phyloP scores from a whole-genome alignment of 2,888 invertebrate genomes.

The Drosophila yooni region DNA sequence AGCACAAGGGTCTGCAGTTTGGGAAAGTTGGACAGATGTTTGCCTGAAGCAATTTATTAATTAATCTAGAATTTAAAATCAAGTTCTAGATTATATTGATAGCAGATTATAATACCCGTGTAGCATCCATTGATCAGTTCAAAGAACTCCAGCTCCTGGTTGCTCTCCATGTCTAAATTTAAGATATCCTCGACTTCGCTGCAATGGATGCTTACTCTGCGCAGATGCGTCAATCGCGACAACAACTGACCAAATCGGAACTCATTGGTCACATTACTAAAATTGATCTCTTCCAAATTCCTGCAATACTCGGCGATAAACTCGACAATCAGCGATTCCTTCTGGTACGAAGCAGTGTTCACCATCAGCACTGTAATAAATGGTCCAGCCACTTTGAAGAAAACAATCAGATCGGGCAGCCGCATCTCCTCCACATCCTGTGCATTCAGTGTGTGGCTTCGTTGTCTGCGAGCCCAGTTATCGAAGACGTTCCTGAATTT shows the following conservation, averaged over 20 bases:
- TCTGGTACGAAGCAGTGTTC: constrained; percentile 53
- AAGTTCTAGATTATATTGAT: not conserved
- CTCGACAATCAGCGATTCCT: constrained; percentile 67
- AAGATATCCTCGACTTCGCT: constrained; percentile 69
- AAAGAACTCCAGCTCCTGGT: constrained; percentile 56
- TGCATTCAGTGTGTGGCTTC: constrained; percentile 27
- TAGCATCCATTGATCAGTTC: constrained; percentile 67
- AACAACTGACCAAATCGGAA: constrained; percentile 57
- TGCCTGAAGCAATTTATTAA: constrained; percentile 36
- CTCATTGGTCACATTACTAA: constrained; percentile 61
- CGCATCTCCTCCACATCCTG: constrained; percentile 62
- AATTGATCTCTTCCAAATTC: constrained; percentile 60
- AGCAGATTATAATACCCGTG: constrained; percentile 47
- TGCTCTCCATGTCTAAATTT: constrained; percentile 49
- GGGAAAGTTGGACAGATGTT: constrained; percentile 60
- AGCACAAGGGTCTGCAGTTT: constrained; percentile 55
- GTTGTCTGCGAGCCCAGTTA: constrained; percentile 45
- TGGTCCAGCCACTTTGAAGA: constrained; percentile 63
- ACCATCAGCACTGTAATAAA: constrained; percentile 43
- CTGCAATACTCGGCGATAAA: constrained; percentile 63
- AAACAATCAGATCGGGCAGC: constrained; percentile 59
- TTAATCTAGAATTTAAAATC: not conserved
- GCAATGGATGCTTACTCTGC: constrained; percentile 55
- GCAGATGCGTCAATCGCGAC: constrained; percentile 46
- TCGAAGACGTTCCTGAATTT: constrained; percentile 55